Evolutionary conservation across 2,888 invertebrate genomes (phyloP), one percentile per base, ranked within the genome.

Genomic region (Xanthostigma xanthostigma): DNA sequence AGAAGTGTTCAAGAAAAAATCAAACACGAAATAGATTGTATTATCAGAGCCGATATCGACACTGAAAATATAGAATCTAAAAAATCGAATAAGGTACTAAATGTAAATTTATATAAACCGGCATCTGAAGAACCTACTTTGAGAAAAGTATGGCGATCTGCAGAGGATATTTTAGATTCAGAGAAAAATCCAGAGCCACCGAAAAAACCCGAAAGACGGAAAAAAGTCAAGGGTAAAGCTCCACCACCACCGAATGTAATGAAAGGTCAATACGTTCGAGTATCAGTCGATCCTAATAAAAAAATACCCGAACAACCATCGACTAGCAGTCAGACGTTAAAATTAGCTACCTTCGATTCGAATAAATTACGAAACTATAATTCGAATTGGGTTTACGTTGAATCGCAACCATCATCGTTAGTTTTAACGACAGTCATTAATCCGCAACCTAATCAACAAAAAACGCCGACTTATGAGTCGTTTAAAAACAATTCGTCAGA

Each of bases 251-350:
- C 62, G 9, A 64, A 67, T 53, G 58, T 68, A 8, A 57, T 66
- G 33, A 62, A 64, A 48, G 68, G 69, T 2, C 67, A 68, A 56
- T 68, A 63, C 49, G 66, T 70, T 0, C 56, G 68, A 35, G 66
- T 69, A 2, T 64, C 62, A 50, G 68, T 68, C 9, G 53, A 53
- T 43, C 53, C 53, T 2, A 53, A 53, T 35, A 49, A 49, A 42
- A 40, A 17, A 44, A 37, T n/a, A 10, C 42, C 48, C 6, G 34
- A 27, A n/a, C 42, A 12, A 9, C 45, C 17, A 12, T 37, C 37
- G 5, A 41, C 34, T 27, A 27, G 27, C 6, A 27, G 27, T 27
- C 27, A 27, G 6, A 27, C 27, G 14, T 41, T 47, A 36, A 48
- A 43, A 17, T 13, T 48, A 3, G 36, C 48, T 8, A 43, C 42